phyloP scores from a whole-genome alignment of 2,797 vertebrate genomes.

The Takifugu rubripes region DNA sequence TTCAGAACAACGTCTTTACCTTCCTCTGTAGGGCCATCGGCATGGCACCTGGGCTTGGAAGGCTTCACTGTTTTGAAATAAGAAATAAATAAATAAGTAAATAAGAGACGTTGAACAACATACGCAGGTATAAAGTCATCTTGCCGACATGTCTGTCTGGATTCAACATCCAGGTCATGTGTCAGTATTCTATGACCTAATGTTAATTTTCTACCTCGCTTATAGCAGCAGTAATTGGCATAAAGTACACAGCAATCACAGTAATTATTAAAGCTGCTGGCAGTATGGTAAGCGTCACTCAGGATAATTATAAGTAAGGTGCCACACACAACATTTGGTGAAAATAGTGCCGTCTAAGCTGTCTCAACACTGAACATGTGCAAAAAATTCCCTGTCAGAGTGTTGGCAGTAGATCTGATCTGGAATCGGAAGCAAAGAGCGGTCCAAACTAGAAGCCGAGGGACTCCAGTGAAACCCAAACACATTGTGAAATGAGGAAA shows the following conservation, averaged over 20 bases:
- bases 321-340: slow-evolving; percentile 7
- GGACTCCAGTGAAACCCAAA: slow-evolving; percentile 31
- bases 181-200: slow-evolving; percentile 4
- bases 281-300: slow-evolving; percentile 66
- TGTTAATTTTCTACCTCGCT: slow-evolving; percentile 24
- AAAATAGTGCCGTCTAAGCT: slow-evolving; percentile 17
- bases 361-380: slow-evolving; percentile 30
- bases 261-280: slow-evolving; percentile 70
- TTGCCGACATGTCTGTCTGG: slow-evolving; percentile 2
- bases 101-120: slow-evolving; percentile 7
- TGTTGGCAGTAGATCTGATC: slow-evolving; percentile 57
- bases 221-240: slow-evolving; percentile 45
- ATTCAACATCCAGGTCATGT: slow-evolving; percentile 12
- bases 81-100: neutral
- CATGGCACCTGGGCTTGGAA: slow-evolving; percentile 82
- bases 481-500: slow-evolving; percentile 2
- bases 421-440: slow-evolving; percentile 63
- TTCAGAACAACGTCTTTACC: slow-evolving; percentile 85
- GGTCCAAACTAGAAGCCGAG: slow-evolving; percentile 68
- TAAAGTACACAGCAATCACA: slow-evolving; percentile 63
- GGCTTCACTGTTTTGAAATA: slow-evolving; percentile 80
- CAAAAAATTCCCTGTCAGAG: slow-evolving; percentile 38
- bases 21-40: slow-evolving; percentile 82
- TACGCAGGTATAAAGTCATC: slow-evolving; percentile 9
- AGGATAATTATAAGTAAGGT: slow-evolving; percentile 44